Percentiles rank a stretch among this genome's conserved stretches.
phyloP scores from a whole-genome alignment of 1,140 invertebrate species.

The Drosophila trapezifrons region DNA sequence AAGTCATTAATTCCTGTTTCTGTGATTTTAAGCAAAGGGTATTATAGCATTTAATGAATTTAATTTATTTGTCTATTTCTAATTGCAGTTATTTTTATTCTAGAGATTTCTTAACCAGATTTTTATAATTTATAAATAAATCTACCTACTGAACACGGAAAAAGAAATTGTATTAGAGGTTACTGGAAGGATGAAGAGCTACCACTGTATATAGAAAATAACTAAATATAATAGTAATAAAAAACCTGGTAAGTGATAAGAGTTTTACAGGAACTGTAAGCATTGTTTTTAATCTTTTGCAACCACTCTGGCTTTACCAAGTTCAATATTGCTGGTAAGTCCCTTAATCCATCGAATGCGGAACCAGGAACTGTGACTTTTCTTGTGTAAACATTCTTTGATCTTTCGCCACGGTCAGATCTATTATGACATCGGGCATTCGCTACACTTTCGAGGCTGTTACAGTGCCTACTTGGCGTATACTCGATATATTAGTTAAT shows the following conservation, averaged over 20 bases:
- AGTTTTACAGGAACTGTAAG: too few species aligned
- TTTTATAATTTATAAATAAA: too few species aligned
- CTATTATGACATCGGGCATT: constrained; percentile 49
- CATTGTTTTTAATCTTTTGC: too few species aligned
- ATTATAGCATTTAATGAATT: background rate
- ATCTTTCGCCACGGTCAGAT: constrained; percentile 15
- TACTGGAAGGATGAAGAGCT: constrained; percentile 8
- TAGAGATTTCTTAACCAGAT: too few species aligned
- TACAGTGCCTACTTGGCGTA: constrained; percentile 8
- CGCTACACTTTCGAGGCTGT: constrained; percentile 40
- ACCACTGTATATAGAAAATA: background rate
- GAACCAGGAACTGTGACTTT: constrained; percentile 24
- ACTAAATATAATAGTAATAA: background rate
- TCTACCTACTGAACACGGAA: background rate
- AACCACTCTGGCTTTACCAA: background rate
- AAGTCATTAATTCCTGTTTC: background rate
- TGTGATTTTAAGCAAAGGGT: background rate
- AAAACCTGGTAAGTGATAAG: too few species aligned
- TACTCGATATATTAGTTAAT: constrained; percentile 42
- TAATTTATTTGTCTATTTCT: too few species aligned
- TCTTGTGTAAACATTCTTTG: constrained; percentile 19
- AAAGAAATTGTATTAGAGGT: background rate
- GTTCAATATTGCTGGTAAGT: background rate
- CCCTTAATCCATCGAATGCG: constrained; percentile 7
- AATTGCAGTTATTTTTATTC: too few species aligned